Evolutionary conservation across 2,888 invertebrate genomes (phyloP).

Genomic region (Rhodophaea formosa): DNA sequence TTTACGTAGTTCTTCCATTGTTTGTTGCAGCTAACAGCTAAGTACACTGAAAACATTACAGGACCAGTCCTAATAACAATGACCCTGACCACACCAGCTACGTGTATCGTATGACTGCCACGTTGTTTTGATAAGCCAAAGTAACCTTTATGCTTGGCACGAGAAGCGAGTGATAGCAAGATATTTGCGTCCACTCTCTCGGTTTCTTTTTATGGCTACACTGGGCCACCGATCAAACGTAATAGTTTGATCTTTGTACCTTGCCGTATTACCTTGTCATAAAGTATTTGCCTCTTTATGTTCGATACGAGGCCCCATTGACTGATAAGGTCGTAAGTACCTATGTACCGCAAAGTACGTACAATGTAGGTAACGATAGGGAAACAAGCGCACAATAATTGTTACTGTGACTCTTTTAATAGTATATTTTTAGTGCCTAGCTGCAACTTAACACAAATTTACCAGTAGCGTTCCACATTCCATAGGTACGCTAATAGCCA

Average conservation of each 20-base stretch:
- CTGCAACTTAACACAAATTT: background rate
- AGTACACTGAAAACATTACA: background rate
- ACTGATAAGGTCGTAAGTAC: too few species aligned
- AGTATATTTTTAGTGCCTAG: background rate
- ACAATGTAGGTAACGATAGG: background rate
- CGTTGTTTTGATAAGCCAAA: slow-evolving; percentile 6
- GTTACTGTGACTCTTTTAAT: background rate
- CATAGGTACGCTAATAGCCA: slow-evolving; percentile 27
- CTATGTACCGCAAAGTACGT: too few species aligned
- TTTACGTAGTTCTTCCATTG: background rate
- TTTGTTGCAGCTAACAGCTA: background rate
- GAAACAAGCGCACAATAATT: background rate
- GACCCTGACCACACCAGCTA: background rate
- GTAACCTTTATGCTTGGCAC: slow-evolving; percentile 6
- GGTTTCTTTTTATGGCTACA: background rate
- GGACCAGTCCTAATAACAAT: background rate
- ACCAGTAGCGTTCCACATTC: slow-evolving; percentile 1
- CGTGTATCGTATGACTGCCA: background rate
- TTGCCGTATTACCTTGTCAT: too few species aligned
- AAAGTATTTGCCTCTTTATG: too few species aligned
- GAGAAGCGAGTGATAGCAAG: background rate
- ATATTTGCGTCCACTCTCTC: background rate
- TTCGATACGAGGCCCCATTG: too few species aligned
- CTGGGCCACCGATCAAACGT: too few species aligned
- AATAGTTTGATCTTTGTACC: too few species aligned